Percentiles rank a stretch among this genome's conserved stretches.
These are phyloP conservation scores for Colius striatus DNA, from an alignment of 2,113 vertebrate genomes.

Conservation along the genomic window DNA sequence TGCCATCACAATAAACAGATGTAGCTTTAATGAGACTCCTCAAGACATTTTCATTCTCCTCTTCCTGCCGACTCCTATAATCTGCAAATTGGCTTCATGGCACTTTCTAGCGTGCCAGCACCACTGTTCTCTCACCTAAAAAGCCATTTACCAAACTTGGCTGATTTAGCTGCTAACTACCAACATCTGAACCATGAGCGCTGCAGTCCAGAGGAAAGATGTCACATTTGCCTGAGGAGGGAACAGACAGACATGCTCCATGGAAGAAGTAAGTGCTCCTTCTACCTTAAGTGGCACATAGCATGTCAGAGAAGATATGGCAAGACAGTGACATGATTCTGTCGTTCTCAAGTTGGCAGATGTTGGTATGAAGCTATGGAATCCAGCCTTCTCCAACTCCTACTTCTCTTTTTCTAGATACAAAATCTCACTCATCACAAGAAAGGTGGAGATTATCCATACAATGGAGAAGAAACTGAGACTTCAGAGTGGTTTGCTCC, in stretches of 20 bases:
- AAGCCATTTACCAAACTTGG: background rate
- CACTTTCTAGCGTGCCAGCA: background rate
- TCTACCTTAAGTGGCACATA: background rate
- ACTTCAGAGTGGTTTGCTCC: background rate
- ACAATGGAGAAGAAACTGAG: background rate
- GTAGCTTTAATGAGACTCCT: background rate
- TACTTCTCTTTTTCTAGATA: background rate
- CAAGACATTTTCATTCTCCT: background rate
- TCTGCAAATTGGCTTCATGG: background rate
- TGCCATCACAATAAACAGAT: background rate
- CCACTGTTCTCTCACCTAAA: background rate
- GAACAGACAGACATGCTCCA: background rate
- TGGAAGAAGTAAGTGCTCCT: background rate
- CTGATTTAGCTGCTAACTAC: background rate
- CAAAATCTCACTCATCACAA: background rate
- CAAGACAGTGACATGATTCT: background rate
- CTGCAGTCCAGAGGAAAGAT: background rate
- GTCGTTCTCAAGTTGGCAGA: background rate
- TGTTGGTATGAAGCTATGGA: background rate
- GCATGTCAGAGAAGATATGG: background rate
- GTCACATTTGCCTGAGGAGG: background rate
- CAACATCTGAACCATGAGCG: rapidly evolving
- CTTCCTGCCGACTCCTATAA: background rate
- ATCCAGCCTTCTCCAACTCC: background rate
- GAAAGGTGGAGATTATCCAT: background rate